Base-by-base conservation (phyloP, 2,113 vertebrate genomes). In the Melanerpes aurifrons region DNA sequence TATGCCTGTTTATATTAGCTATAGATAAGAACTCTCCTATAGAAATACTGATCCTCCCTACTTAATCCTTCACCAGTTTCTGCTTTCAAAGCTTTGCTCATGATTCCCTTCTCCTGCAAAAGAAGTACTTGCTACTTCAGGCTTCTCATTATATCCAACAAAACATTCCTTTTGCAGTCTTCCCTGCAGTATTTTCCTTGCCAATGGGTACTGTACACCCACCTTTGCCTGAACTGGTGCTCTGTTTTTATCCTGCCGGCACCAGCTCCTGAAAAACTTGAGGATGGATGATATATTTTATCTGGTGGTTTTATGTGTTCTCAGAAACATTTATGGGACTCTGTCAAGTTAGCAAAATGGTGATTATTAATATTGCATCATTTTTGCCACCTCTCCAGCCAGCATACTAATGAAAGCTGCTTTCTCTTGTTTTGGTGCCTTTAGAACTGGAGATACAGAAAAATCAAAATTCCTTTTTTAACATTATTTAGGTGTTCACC, bases 241-340 rank as follows among this genome's bases (percentile, higher is more conserved):
- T 94, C 73, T 3, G 31, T 83, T 94, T 89, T 62, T 80, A 79
- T 90, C 86, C 54, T 93, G 73, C 95, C 90, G 88, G 86, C 90
- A 95, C 47, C 47, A 50, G 71, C 82, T 91, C 70, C 86, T 86
- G 82, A 80, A 94, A 77, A 86, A 83, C 80, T 94, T 57, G 82
- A 63, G 78, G 86, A 92, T 89, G 96, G 95, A 96, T 95, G 90
- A 86, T 84, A 25, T 86, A 82, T 81, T 93, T 95, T 93, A 79
- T 92, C 70, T 86, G 62, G 22, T 90, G 89, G 16, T 94, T 95
- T 84, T 66, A 13, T 82, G 90, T 82, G 40, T 90, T 96, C 83
- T 78, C 80, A 86, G 86, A 94, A 92, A 90, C 73, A 78, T 79
- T 93, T 79, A 89, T 79, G 73, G 62, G 67, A 75, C 59, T 90